A percentile compares a stretch with the other conserved stretches of the same genome.
These are phyloP conservation scores for Myiozetetes cayanensis DNA, from an alignment of 2,113 vertebrate genomes.

Conservation along the genomic window DNA sequence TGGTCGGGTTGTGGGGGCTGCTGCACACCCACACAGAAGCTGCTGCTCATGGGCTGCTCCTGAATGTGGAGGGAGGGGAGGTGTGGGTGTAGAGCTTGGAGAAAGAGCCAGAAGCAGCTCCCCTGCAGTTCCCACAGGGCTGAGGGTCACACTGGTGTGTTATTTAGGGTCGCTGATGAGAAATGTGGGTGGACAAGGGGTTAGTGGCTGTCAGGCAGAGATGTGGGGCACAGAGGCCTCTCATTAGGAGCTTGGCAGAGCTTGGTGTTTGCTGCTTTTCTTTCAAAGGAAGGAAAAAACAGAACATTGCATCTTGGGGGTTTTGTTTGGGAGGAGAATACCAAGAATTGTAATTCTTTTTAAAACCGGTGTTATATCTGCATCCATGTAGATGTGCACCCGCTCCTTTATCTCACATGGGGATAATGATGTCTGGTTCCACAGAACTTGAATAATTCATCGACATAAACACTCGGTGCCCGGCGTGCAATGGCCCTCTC, in stretches of 20 bases:
- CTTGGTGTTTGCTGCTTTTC: not conserved
- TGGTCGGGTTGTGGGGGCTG: not conserved
- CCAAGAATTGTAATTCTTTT: not conserved
- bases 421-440: constrained; percentile 8
- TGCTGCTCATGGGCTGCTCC: not conserved
- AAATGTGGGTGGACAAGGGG: rapidly evolving
- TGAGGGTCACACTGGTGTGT: rapidly evolving
- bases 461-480: not conserved
- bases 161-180: rapidly evolving
- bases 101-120: not conserved
- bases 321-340: not conserved
- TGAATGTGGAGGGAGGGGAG: not conserved
- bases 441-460: constrained; percentile 51
- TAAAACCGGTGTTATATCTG: not conserved
- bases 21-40: not conserved
- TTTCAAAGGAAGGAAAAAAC: not conserved
- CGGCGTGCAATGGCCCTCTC: rapidly evolving
- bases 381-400: not conserved
- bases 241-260: not conserved
- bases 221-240: rapidly evolving
- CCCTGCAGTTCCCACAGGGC: not conserved
- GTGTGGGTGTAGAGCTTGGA: rapidly evolving
- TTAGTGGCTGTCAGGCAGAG: rapidly evolving
- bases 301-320: not conserved
- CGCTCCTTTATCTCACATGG: not conserved